Percentiles rank a stretch among this genome's conserved stretches.
These are phyloP conservation scores for Pogonomyrmex barbatus DNA, from an alignment of 1,140 invertebrate genomes.

Conservation along the genomic window DNA sequence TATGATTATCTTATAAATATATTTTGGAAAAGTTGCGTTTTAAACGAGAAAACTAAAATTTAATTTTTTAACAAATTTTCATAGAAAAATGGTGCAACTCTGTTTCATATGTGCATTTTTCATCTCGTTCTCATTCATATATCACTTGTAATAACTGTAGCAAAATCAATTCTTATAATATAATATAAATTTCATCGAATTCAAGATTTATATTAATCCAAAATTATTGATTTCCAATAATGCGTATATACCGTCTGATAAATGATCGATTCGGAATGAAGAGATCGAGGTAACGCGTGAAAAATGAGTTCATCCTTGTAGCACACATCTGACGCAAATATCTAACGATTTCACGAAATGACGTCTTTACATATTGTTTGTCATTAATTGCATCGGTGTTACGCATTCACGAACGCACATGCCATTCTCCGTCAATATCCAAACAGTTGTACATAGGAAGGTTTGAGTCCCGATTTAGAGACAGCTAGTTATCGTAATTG, in stretches of 20 bases:
- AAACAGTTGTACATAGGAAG: neutral
- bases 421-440: constrained; percentile 1
- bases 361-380: constrained; percentile 2
- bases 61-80: neutral
- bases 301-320: constrained; percentile 7
- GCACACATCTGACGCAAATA: constrained; percentile 24
- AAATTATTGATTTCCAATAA: neutral
- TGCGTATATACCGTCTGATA: neutral
- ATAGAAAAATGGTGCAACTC: too few species aligned
- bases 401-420: neutral
- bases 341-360: constrained; percentile 25
- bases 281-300: neutral
- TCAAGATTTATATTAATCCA: constrained; percentile 8
- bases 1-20: neutral
- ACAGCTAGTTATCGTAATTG: neutral
- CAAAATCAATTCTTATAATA: neutral
- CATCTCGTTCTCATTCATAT: neutral
- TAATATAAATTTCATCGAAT: neutral
- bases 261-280: neutral
- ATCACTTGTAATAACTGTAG: neutral
- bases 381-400: constrained; percentile 18
- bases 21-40: neutral
- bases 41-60: neutral
- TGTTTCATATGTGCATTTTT: neutral
- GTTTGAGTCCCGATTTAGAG: constrained; percentile 1